Conservation (phyloP, 2,113 vertebrate species). For the Myiagra hebetior region DNA sequence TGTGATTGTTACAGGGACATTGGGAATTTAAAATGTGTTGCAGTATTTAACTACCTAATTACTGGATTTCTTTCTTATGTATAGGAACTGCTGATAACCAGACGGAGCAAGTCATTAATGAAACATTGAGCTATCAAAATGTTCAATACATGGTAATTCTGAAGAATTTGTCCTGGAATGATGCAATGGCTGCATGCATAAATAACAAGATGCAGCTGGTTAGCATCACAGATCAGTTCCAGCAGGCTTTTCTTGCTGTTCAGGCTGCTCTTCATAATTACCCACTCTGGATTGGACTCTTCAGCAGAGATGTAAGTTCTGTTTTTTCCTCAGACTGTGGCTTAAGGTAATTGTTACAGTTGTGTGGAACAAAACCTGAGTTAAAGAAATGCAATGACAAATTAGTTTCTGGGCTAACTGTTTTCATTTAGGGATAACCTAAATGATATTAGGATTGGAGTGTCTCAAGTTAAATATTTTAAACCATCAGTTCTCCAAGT, state of each 20-base stretch:
- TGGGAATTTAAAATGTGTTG: not conserved
- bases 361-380: not conserved
- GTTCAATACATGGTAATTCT: conserved; percentile 81
- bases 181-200: conserved; percentile 78
- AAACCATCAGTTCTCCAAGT: not conserved
- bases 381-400: not conserved
- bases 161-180: conserved; percentile 83
- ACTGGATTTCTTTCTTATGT: not conserved
- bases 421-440: not conserved
- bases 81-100: conserved; percentile 36
- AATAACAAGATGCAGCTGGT: conserved; percentile 78
- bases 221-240: conserved; percentile 81
- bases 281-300: conserved; percentile 91
- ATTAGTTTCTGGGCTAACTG: not conserved
- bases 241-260: conserved; percentile 84
- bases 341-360: not conserved
- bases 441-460: not conserved
- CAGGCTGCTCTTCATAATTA: conserved; percentile 61
- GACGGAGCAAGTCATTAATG: conserved; percentile 28
- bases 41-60: not conserved
- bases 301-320: conserved; percentile 84
- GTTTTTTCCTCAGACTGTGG: not conserved
- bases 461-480: not conserved
- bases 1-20: not conserved
- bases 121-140: conserved; percentile 69